Evolutionary conservation across 2,888 invertebrate species (phyloP), one percentile per base, ranked within the genome.

Genomic region (Tetanocera ferruginea): DNA sequence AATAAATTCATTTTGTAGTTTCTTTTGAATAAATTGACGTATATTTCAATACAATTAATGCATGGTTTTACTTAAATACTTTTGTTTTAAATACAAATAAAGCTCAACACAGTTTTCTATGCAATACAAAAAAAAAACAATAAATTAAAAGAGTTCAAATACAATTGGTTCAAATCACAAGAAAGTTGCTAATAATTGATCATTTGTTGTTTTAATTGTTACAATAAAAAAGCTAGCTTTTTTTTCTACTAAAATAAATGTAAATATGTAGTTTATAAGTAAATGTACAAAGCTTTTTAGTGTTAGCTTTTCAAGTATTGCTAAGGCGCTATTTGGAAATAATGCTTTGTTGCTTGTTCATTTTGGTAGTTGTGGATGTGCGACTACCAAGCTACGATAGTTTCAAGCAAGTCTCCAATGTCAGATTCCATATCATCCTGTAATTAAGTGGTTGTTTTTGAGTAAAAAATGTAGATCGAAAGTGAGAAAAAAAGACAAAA

Each of bases 351-450:
- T 49, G 34, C 34, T 51, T 51, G 43, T 43, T 60, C 52, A 51
- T 62, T n/a, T n/a, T 66, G 74, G 19, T 74, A 28, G 62, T 19
- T 28, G 49, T 9, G 49, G 5, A 17, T 23, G 62, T 60, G 69
- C n/a, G 25, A 84, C 85, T 89, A 90, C 88, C 92, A 93, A 90
- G 93, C 93, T 90, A 91, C 91, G 90, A 94, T 88, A 85, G 93
- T 91, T 87, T 92, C 92, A 89, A 94, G 92, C 89, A 93, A 91
- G 89, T 92, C 91, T 90, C 93, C 93, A 89, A 93, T 91, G 82
- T 93, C 91, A 87, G 91, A 92, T 88, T 91, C 91, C 88, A 92
- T 89, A 88, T 94, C 94, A 89, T 93, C 94, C 94, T 94, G 93
- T 89, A 93, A 93, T 77, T 57, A 78, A 75, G 60, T 51, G 60